Conservation (phyloP, 1,140 invertebrate genomes). For the Caenorhabditis latens region DNA sequence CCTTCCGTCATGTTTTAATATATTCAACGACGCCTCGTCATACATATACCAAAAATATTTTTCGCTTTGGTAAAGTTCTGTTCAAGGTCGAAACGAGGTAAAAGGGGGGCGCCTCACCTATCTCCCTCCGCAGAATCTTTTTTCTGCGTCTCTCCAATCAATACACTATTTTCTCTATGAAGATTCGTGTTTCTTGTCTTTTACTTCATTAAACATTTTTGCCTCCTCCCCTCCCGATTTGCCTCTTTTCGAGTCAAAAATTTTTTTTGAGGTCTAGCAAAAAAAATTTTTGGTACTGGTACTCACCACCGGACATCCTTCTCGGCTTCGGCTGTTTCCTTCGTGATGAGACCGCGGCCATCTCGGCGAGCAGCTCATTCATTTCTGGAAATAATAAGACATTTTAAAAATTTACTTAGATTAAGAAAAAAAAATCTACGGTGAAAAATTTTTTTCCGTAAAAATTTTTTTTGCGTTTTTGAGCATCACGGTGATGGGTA, state of each 20-base stretch:
- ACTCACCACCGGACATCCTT: slow-evolving; percentile 46
- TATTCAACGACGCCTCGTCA: too few relatives aligned
- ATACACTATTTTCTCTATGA: neutral
- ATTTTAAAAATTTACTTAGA: too few relatives aligned
- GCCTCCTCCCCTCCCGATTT: neutral
- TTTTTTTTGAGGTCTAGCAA: neutral
- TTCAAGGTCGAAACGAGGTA: too few relatives aligned
- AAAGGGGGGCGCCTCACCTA: too few relatives aligned
- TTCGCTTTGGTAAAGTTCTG: too few relatives aligned
- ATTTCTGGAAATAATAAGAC: neutral
- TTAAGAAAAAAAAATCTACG: neutral
- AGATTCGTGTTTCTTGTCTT: slow-evolving; percentile 9
- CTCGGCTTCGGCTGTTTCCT: slow-evolving; percentile 34
- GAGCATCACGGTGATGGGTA: too few relatives aligned
- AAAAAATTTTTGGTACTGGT: neutral
- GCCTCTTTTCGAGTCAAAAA: neutral
- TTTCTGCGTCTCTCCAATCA: neutral
- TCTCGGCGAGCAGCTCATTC: slow-evolving; percentile 51
- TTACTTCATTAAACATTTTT: slow-evolving; percentile 41
- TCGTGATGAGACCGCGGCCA: slow-evolving; percentile 41
- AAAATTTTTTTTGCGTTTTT: too few relatives aligned
- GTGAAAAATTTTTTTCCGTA: too few relatives aligned
- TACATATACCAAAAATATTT: too few relatives aligned
- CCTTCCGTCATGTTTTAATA: too few relatives aligned
- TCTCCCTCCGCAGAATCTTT: neutral